These are phyloP conservation scores for Probaryconus sp. DNA, from an alignment of 1,140 invertebrate genomes.

Conservation along the genomic window DNA sequence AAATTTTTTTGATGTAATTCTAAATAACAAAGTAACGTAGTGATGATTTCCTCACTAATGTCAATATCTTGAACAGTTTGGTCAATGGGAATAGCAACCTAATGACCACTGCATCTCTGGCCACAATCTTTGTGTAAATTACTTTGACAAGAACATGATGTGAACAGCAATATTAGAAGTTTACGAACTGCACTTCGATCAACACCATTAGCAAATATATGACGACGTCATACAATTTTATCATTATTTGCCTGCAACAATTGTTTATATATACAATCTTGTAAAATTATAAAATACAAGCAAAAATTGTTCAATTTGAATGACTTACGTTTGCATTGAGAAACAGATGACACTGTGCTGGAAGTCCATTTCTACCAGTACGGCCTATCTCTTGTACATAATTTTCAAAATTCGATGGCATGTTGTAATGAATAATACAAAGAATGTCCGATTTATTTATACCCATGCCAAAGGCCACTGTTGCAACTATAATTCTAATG, in stretches of 20 bases:
- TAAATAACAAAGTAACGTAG: conserved; percentile 93
- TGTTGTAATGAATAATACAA: too few species aligned
- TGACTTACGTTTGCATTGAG: conserved; percentile 81
- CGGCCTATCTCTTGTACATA: too few species aligned
- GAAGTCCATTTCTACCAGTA: too few species aligned
- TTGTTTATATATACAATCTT: too few species aligned
- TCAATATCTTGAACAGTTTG: conserved; percentile 89
- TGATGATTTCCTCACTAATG: conserved; percentile 93
- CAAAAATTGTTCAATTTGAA: background rate
- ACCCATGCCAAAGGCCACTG: too few species aligned
- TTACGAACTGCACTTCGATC: conserved; percentile 91
- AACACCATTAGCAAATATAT: conserved; percentile 92
- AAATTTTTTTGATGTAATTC: conserved; percentile 88
- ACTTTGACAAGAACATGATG: conserved; percentile 85
- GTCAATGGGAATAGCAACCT: conserved; percentile 91
- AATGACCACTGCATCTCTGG: conserved; percentile 87
- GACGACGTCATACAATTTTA: conserved; percentile 90
- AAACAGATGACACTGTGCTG: conserved; percentile 94
- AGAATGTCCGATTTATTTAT: too few species aligned
- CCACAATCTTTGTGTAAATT: conserved; percentile 58
- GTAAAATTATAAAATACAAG: too few species aligned
- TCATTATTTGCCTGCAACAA: conserved; percentile 82
- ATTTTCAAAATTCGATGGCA: too few species aligned
- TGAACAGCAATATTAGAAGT: conserved; percentile 89
- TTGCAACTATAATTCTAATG: too few species aligned